phyloP scores from a whole-genome alignment of 1,140 invertebrate genomes.

The Orchestia grillus region DNA sequence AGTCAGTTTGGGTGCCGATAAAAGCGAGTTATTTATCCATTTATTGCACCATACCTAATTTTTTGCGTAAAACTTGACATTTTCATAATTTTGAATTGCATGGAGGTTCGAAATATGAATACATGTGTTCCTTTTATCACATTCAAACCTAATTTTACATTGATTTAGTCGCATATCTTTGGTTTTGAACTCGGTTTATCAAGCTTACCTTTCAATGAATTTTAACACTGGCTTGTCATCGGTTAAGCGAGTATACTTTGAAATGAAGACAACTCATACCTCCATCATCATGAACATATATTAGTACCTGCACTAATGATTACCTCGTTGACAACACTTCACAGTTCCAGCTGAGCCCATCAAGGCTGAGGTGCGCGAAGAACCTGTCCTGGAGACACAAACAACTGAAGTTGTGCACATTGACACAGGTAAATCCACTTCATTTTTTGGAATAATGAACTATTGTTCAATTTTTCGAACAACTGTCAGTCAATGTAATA shows the following conservation, averaged over 20 bases:
- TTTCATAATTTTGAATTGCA: background rate
- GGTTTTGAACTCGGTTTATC: background rate
- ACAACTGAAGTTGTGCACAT: conserved; percentile 6
- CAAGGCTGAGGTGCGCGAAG: background rate
- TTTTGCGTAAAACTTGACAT: background rate
- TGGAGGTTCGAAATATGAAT: background rate
- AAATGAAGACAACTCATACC: background rate
- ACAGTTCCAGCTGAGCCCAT: background rate
- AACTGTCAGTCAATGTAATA: background rate
- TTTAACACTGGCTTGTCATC: background rate
- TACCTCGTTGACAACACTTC: background rate
- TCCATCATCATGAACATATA: background rate
- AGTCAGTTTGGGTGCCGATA: too few species aligned
- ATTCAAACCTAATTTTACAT: background rate
- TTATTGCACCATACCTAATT: background rate
- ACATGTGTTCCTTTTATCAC: background rate
- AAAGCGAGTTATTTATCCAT: background rate
- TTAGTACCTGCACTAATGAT: background rate
- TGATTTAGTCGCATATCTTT: background rate
- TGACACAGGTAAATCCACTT: background rate
- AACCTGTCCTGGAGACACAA: conserved; percentile 21
- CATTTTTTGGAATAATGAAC: background rate
- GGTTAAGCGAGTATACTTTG: background rate
- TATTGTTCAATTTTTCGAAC: background rate
- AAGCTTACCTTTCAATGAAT: background rate